phyloP scores from a whole-genome alignment of 2,113 vertebrate species.

The Tachysurus vachellii region DNA sequence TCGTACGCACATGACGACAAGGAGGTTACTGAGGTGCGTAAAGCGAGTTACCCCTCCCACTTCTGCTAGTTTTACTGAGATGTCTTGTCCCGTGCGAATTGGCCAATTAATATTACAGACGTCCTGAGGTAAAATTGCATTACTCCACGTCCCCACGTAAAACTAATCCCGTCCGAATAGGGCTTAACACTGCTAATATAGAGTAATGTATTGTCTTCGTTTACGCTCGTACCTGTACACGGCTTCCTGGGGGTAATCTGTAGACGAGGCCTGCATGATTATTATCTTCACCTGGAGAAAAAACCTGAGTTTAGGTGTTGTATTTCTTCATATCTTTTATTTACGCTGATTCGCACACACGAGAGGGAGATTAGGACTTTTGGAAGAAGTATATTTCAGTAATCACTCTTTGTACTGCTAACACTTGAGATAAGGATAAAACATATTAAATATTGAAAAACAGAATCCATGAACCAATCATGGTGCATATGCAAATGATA shows the following conservation, averaged over 20 bases:
- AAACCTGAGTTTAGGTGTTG: not conserved
- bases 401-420: not conserved
- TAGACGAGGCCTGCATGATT: slow-evolving; percentile 16
- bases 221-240: slow-evolving; percentile 41
- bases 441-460: not conserved
- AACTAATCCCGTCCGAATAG: too few species aligned
- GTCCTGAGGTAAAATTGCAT: too few species aligned
- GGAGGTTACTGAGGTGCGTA: too few species aligned
- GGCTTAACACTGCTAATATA: not conserved
- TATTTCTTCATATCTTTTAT: not conserved
- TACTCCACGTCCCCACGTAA: too few species aligned
- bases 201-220: not conserved
- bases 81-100: too few species aligned
- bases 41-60: too few species aligned
- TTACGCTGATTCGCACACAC: not conserved
- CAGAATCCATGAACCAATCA: not conserved
- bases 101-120: too few species aligned
- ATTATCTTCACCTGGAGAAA: slow-evolving; percentile 54
- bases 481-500: not conserved
- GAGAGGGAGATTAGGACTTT: not conserved
- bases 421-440: not conserved
- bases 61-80: too few species aligned
- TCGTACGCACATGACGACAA: too few species aligned
- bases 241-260: not conserved
- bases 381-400: not conserved